Evolutionary conservation across 1,140 invertebrate genomes (phyloP).

Genomic region (Zaprionus lachaisei): DNA sequence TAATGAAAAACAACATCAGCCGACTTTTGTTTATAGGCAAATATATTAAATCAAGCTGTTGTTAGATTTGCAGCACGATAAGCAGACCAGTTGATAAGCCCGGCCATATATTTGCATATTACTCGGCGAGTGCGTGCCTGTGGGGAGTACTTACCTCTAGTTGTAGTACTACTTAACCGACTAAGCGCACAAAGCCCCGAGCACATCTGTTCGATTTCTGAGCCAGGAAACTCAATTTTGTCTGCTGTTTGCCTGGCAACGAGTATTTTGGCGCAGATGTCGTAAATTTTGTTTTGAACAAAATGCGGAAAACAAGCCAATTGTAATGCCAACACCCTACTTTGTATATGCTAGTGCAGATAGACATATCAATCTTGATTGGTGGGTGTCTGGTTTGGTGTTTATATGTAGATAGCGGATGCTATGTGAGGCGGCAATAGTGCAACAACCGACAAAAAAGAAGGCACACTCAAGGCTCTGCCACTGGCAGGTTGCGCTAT

Average conservation of each 20-base stretch:
- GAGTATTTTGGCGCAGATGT: conserved; percentile 50
- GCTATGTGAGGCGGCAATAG: conserved; percentile 1
- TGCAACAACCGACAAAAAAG: conserved; percentile 43
- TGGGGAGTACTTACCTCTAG: conserved; percentile 20
- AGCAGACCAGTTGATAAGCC: conserved; percentile 57
- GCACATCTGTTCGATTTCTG: conserved; percentile 37
- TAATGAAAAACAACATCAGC: conserved; percentile 45
- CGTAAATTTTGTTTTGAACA: conserved; percentile 40
- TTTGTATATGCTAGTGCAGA: conserved; percentile 1
- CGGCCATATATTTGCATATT: conserved; percentile 71
- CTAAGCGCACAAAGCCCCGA: conserved; percentile 10
- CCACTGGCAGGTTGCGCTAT: not conserved
- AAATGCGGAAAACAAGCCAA: conserved; percentile 46
- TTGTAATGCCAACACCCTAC: conserved; percentile 20
- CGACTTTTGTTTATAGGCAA: conserved; percentile 58
- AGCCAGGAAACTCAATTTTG: conserved; percentile 24
- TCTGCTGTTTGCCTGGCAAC: conserved; percentile 17
- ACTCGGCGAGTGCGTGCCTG: conserved; percentile 11
- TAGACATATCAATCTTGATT: conserved; percentile 33
- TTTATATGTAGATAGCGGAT: conserved; percentile 23
- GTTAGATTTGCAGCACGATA: conserved; percentile 72
- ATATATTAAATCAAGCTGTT: conserved; percentile 78
- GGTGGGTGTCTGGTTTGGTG: conserved; percentile 22
- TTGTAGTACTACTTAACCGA: conserved; percentile 13
- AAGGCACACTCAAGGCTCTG: conserved; percentile 38